phyloP scores from a whole-genome alignment of 2,888 invertebrate species.

The Melinopterus prodromus region DNA sequence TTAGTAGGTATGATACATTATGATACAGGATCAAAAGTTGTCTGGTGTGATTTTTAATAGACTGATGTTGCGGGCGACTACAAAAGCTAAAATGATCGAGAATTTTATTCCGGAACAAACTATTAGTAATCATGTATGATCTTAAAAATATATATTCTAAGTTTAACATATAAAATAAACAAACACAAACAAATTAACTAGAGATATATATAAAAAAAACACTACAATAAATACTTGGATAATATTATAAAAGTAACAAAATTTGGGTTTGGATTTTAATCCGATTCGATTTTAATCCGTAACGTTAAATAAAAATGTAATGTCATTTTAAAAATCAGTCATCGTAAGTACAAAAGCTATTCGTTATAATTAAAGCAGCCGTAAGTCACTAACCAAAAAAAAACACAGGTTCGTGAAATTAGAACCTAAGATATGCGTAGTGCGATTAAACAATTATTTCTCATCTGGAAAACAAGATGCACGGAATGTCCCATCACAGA shows the following conservation, averaged over 20 bases:
- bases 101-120: not conserved
- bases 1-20: not conserved
- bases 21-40: not conserved
- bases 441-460: slow-evolving; percentile 5
- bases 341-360: slow-evolving; percentile 8
- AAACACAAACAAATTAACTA: not conserved
- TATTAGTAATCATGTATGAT: not conserved
- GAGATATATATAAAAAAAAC: not conserved
- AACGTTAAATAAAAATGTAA: slow-evolving; percentile 16
- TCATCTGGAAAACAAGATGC: not conserved
- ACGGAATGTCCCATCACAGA: slow-evolving; percentile 34
- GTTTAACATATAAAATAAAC: slow-evolving; percentile 19
- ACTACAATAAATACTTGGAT: not conserved
- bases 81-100: too few species aligned
- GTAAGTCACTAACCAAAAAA: not conserved
- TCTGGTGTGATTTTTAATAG: not conserved
- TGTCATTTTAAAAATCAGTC: slow-evolving; percentile 21
- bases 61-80: too few species aligned
- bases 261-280: not conserved
- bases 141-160: slow-evolving; percentile 18
- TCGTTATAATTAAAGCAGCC: not conserved
- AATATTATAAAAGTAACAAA: not conserved
- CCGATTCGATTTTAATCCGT: not conserved
- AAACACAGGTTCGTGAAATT: not conserved
- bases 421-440: not conserved